A percentile compares a stretch with the other conserved stretches of the same genome.
phyloP scores from a whole-genome alignment of 2,113 vertebrate species.

The Galeopterus variegatus region DNA sequence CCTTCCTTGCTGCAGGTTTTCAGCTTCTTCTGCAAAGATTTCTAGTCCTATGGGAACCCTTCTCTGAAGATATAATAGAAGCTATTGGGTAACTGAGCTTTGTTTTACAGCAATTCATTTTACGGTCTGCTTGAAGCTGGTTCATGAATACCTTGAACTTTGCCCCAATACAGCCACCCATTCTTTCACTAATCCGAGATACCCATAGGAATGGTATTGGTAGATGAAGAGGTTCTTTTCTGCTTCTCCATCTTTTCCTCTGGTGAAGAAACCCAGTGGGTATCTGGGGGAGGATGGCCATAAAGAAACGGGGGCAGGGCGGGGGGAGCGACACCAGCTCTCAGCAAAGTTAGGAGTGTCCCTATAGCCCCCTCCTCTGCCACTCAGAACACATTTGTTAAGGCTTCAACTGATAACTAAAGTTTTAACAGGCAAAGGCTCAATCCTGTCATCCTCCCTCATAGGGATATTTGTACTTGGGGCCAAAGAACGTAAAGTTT shows the following conservation, averaged over 20 bases:
- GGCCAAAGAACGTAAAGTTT: background rate
- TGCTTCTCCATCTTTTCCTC: background rate
- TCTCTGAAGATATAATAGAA: conserved; percentile 13
- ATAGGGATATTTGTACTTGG: background rate
- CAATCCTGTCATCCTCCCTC: background rate
- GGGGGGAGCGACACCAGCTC: background rate
- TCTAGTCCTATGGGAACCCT: background rate
- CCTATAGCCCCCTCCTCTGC: background rate
- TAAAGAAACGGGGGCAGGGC: background rate
- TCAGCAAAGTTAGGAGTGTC: background rate
- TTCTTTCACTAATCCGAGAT: background rate
- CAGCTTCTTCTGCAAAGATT: conserved; percentile 51
- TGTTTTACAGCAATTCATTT: background rate
- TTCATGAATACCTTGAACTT: conserved; percentile 14
- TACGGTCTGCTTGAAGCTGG: background rate
- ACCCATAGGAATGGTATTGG: background rate
- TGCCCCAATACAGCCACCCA: background rate
- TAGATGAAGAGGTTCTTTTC: too few relatives aligned
- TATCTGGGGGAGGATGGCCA: background rate
- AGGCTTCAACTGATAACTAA: background rate
- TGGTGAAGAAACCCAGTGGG: background rate
- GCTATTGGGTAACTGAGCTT: background rate
- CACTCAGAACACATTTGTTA: background rate
- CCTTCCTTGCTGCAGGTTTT: background rate
- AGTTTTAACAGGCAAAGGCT: background rate